Evolutionary conservation across 2,888 invertebrate genomes (phyloP), one percentile per base, ranked within the genome.

Genomic region (Charanyca ferruginea): DNA sequence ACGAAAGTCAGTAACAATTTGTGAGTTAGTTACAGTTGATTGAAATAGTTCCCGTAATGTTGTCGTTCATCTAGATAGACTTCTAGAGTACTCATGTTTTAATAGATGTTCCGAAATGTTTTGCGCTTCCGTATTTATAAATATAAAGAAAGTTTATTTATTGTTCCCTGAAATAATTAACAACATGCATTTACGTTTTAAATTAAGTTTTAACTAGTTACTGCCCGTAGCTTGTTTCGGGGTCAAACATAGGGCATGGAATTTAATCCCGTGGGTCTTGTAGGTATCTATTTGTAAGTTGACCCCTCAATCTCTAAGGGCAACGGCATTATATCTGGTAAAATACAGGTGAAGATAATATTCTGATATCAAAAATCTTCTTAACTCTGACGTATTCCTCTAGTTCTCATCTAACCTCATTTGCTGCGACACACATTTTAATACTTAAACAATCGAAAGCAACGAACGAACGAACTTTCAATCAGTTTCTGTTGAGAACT

Each of bases 151-250:
- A 57, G 42, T 55, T 52, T 32, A 60, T 58, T 59, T 44, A 52
- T 49, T 73, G 51, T 67, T 55, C 23, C 25, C 54, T 35, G 3
- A 55, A 73, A 73, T 73, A 66, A 73, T 74, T 67, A 74, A 53
- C 42, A 67, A 25, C 55, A 48, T 57, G 35, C 55, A 51, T 60
- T 47, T 38, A 47, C 32, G 44, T 74, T 72, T 67, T 57, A 44
- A 53, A 74, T 60, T 16, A 67, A 57, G 55, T 57, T 72, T 67
- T 72, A 72, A 72, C 68, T 67, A 72, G 68, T 72, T 67, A 66
- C n/a, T 47, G 65, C 47, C 42, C 45, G 42, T 8, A 20, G 44
- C 23, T 67, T 47, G 61, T 72, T 61, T 72, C 13, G 52, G 11
- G 20, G 20, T n/a, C 67, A 67, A 72, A 74, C 67, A 60, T 72